A percentile compares a stretch with the other conserved stretches of the same genome.
These are phyloP conservation scores for Laupala kohalensis DNA, from an alignment of 1,140 invertebrate genomes.

Conservation along the genomic window DNA sequence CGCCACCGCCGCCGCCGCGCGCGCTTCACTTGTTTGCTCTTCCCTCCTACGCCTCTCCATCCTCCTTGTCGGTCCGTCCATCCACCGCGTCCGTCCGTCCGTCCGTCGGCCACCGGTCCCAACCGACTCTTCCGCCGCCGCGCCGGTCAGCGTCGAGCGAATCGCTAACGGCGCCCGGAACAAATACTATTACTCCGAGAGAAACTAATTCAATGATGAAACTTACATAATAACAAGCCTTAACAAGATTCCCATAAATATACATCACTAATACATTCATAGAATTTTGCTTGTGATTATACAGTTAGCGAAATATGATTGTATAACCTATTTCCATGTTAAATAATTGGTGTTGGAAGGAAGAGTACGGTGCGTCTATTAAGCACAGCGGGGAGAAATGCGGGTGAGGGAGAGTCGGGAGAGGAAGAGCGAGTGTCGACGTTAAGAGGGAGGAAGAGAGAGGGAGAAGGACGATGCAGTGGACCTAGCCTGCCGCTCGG, in stretches of 20 bases:
- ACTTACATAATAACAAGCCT: background rate
- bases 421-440: too few species aligned
- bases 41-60: background rate
- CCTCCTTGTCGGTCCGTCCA: too few species aligned
- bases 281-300: background rate
- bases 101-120: background rate
- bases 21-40: background rate
- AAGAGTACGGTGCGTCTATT: background rate
- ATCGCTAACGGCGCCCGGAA: background rate
- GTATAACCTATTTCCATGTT: background rate
- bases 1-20: too few species aligned
- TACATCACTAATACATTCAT: background rate
- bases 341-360: background rate
- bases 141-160: background rate
- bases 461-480: too few species aligned
- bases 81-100: too few species aligned
- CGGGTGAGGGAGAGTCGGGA: too few species aligned
- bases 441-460: too few species aligned
- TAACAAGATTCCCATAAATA: background rate
- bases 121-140: too few species aligned
- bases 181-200: background rate
- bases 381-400: background rate
- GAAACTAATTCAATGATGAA: background rate
- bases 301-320: background rate
- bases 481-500: background rate